phyloP scores from a whole-genome alignment of 1,140 invertebrate species.

The Diprion similis region DNA sequence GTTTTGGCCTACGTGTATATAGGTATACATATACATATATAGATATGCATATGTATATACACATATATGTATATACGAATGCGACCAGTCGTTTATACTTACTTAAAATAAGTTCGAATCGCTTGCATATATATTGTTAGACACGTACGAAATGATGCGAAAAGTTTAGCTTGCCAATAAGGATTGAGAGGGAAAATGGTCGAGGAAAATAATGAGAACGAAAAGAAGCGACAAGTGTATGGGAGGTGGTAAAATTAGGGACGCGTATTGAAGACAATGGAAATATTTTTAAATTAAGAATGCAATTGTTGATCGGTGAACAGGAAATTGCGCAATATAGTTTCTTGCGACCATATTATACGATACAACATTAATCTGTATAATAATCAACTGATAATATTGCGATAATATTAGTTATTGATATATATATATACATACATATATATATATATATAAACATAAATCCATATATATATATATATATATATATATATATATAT shows the following conservation, averaged over 20 bases:
- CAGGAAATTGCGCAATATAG: no score
- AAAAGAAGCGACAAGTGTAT: slow-evolving; percentile 1
- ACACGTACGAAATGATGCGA: not conserved
- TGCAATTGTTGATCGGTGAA: slow-evolving; percentile 24
- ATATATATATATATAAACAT: slow-evolving; percentile 25
- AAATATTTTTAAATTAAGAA: slow-evolving; percentile 24
- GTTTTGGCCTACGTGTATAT: no score
- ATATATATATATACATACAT: slow-evolving; percentile 30
- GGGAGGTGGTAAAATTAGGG: slow-evolving; percentile 5
- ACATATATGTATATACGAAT: not conserved
- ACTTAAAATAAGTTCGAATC: not conserved
- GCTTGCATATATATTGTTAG: not conserved
- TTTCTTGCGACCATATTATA: no score
- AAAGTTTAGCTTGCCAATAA: not conserved
- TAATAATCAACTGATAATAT: slow-evolving; percentile 28
- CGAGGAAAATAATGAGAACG: not conserved
- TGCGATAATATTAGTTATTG: slow-evolving; percentile 29
- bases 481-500: slow-evolving; percentile 23
- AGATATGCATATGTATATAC: no score
- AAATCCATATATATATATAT: slow-evolving; percentile 20
- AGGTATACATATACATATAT: no score
- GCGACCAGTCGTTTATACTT: not conserved
- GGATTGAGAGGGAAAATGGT: not conserved
- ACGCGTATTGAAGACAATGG: not conserved
- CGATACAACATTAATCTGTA: not conserved